A percentile compares a stretch with the other conserved stretches of the same genome.
These are phyloP conservation scores for Sebastes iracundus DNA, from an alignment of 2,797 vertebrate genomes.

Conservation along the genomic window DNA sequence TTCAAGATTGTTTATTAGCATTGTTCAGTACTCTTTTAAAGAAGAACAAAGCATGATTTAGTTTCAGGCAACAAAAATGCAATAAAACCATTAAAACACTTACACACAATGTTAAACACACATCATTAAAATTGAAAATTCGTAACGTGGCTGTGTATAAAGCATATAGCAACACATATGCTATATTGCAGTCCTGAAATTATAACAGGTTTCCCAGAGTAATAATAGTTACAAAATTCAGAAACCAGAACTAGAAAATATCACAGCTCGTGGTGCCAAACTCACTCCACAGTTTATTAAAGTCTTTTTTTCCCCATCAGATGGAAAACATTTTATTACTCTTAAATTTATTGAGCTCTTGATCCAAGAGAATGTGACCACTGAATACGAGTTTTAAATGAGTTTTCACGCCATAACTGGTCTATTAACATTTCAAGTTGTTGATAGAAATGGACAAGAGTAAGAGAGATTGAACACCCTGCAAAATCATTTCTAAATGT, in stretches of 20 bases:
- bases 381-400: slow-evolving; percentile 38
- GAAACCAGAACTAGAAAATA: slow-evolving; percentile 44
- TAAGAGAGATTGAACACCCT: background rate
- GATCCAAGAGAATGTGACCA: slow-evolving; percentile 35
- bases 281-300: slow-evolving; percentile 45
- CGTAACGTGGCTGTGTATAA: background rate
- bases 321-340: slow-evolving; percentile 50
- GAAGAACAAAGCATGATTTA: background rate
- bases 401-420: slow-evolving; percentile 28
- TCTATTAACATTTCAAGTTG: slow-evolving; percentile 10
- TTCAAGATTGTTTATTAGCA: background rate
- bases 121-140: background rate
- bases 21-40: background rate
- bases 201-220: slow-evolving; percentile 30
- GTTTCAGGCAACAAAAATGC: background rate
- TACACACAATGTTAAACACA: background rate
- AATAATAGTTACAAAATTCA: slow-evolving; percentile 30
- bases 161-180: background rate
- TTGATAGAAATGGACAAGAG: slow-evolving; percentile 23
- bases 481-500: background rate
- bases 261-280: slow-evolving; percentile 35
- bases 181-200: background rate
- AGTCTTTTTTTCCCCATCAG: slow-evolving; percentile 9
- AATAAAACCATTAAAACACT: background rate
- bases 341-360: slow-evolving; percentile 37